phyloP scores from a whole-genome alignment of 2,113 vertebrate genomes.

The Lamprotornis superbus region DNA sequence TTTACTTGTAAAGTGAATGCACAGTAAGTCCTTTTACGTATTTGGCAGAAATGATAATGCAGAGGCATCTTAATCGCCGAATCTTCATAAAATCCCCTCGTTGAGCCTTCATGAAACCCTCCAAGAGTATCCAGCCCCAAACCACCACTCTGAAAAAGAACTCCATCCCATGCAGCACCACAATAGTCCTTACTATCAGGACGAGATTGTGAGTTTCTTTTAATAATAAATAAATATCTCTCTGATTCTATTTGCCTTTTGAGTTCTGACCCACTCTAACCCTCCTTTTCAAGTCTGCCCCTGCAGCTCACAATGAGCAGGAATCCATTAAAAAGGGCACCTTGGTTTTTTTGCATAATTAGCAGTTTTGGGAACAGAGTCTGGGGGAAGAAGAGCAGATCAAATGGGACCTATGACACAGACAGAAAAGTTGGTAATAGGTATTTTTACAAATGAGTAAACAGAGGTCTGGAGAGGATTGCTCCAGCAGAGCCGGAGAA shows the following conservation, averaged over 20 bases:
- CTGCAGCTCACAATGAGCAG: neutral
- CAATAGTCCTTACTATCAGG: neutral
- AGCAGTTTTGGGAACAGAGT: neutral
- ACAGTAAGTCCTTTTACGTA: neutral
- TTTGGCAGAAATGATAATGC: neutral
- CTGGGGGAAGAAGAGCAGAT: neutral
- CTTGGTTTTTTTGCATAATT: neutral
- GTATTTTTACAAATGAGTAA: neutral
- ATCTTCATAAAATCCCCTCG: conserved; percentile 13
- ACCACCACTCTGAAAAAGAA: neutral
- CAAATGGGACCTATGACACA: neutral
- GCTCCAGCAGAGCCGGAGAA: neutral
- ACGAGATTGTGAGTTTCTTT: accelerated
- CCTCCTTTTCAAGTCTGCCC: neutral
- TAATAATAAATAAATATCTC: neutral
- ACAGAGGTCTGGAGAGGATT: neutral
- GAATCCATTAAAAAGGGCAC: neutral
- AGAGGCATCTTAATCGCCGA: neutral
- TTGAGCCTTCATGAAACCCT: neutral
- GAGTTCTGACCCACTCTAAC: neutral
- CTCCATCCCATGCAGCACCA: neutral
- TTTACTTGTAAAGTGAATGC: neutral
- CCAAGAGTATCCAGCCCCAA: neutral
- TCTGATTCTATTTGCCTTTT: neutral
- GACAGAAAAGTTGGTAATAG: neutral